Evolutionary conservation across 2,888 invertebrate genomes (phyloP), one percentile per base, ranked within the genome.

Genomic region (Spilarctia lutea): DNA sequence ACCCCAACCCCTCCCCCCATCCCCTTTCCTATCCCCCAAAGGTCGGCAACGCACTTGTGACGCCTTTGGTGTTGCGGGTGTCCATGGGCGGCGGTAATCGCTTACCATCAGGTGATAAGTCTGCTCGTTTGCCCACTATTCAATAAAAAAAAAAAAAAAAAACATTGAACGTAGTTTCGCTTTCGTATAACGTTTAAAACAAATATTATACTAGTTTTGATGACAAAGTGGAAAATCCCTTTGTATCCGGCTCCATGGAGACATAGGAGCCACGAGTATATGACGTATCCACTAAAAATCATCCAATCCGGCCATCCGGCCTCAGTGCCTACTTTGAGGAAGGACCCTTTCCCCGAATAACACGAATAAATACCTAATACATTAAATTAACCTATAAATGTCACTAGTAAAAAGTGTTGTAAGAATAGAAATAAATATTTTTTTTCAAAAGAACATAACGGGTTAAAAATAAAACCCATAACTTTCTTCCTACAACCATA

Each of bases 401-500:
- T 63, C 16, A 30, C 6, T 18, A 1, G 63, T 18, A 30, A 2
- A 27, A 63, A 18, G 30, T 63, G 3, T 63, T 30, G 27, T 11
- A 45, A 33, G 6, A 16, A 63, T 35, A 18, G 7, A 30, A 71
- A 71, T 13, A 42, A 71, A 63, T 33, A 45, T 33, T 30, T 24
- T 66, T 11, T n/a, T 11, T 39, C 39, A 66, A 35, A 66, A 35
- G 30, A 42, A 16, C 11, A 63, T 65, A 65, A 65, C 33, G 11
- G 4, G 24, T 33, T 30, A 71, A n/a, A 67, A 71, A 16, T 35
- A 65, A 71, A 66, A 67, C 56, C 11, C 52, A 71, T 68, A 71
- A 69, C 66, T 73, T 71, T 3, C n/a, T 45, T 71, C 35, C 52
- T 48, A 60, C 48, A 71, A 71, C 56, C 65, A 76, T 73, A 73